phyloP scores from a whole-genome alignment of 2,113 vertebrate species.

The Scortum barcoo region DNA sequence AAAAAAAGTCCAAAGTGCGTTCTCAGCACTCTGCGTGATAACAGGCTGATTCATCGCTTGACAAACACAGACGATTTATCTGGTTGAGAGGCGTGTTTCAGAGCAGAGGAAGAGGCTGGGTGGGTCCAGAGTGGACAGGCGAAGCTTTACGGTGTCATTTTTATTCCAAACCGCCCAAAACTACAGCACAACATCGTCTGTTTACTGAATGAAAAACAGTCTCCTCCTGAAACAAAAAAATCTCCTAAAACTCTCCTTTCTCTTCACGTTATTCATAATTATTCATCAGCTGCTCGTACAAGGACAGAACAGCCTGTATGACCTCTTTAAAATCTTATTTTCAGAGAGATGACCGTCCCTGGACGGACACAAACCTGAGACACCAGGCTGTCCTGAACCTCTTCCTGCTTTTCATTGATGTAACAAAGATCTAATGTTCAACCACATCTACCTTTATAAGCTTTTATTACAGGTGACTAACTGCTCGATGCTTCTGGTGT shows the following conservation, averaged over 20 bases:
- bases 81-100: background rate
- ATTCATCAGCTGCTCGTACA: background rate
- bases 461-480: too few relatives aligned
- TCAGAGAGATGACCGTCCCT: too few relatives aligned
- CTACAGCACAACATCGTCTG: background rate
- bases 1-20: constrained; percentile 17
- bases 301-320: background rate
- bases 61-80: constrained; percentile 30
- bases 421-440: too few relatives aligned
- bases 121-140: constrained; percentile 3
- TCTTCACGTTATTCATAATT: background rate
- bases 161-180: background rate
- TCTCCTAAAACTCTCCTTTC: background rate
- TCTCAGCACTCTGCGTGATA: constrained; percentile 40
- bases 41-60: background rate
- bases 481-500: too few relatives aligned
- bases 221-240: too few relatives aligned
- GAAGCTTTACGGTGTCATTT: constrained; percentile 3
- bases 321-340: too few relatives aligned
- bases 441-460: too few relatives aligned
- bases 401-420: too few relatives aligned
- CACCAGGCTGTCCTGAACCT: too few relatives aligned
- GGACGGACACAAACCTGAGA: too few relatives aligned
- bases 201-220: background rate
- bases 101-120: background rate